Conservation (phyloP, 2,113 vertebrate species). For the Furnarius figulus region DNA sequence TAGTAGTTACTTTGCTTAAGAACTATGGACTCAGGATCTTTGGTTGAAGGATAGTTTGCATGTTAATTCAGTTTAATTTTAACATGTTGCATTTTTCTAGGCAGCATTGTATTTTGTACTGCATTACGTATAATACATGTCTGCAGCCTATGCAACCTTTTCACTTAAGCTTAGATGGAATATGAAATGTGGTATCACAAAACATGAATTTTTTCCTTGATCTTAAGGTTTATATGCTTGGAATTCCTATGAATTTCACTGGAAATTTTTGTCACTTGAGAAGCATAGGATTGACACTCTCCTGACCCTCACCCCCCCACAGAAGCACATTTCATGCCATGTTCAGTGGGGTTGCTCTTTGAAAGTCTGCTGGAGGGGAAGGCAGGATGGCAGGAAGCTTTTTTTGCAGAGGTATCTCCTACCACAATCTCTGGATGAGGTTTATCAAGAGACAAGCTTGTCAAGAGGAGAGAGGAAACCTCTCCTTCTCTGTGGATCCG, state of each 20-base stretch:
- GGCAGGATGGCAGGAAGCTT: not conserved
- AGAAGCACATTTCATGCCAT: not conserved
- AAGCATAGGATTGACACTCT: not conserved
- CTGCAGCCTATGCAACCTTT: not conserved
- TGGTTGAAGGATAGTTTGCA: not conserved
- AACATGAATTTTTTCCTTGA: not conserved
- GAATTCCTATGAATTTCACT: not conserved
- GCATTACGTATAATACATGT: not conserved
- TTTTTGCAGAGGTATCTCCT: not conserved
- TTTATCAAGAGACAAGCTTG: not conserved
- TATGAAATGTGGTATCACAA: not conserved
- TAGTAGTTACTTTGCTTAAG: not conserved
- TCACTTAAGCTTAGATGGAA: not conserved
- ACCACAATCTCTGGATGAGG: not conserved
- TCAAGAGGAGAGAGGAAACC: not conserved
- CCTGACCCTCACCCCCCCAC: no score
- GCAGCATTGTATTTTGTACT: not conserved
- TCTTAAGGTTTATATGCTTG: not conserved
- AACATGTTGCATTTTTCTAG: not conserved
- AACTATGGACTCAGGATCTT: not conserved
- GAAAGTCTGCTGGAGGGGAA: not conserved
- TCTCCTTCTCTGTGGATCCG: rapidly evolving
- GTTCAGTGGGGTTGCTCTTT: not conserved
- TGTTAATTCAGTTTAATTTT: not conserved
- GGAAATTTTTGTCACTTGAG: not conserved